These are phyloP conservation scores for Centropus bengalensis DNA, from an alignment of 2,113 vertebrate species.

Conservation along the genomic window DNA sequence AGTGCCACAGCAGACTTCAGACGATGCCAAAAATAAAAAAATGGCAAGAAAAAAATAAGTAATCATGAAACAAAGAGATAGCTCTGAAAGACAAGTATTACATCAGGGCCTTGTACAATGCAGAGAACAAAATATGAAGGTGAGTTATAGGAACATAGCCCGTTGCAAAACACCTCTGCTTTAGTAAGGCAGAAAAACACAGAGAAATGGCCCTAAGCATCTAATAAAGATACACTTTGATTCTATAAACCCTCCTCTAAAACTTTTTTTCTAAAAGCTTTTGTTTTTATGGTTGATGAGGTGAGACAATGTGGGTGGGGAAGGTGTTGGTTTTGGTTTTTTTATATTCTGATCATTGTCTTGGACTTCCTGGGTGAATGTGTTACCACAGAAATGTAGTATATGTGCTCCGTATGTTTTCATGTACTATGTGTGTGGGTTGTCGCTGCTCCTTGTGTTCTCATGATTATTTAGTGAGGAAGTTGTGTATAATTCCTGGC, in stretches of 20 bases:
- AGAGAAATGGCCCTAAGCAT: neutral
- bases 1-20: neutral
- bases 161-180: neutral
- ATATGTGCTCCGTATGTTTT: slow-evolving; percentile 46
- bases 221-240: neutral
- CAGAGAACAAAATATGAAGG: neutral
- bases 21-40: neutral
- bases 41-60: neutral
- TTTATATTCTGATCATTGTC: neutral
- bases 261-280: neutral
- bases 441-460: slow-evolving; percentile 75
- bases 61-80: neutral
- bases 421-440: slow-evolving; percentile 64
- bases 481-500: slow-evolving; percentile 73
- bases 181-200: neutral
- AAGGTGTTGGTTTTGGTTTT: neutral
- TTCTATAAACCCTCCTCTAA: neutral
- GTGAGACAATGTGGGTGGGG: neutral
- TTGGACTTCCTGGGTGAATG: neutral
- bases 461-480: slow-evolving; percentile 77
- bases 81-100: neutral
- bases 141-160: neutral
- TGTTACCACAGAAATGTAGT: slow-evolving; percentile 44
- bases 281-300: fast-evolving
- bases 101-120: neutral